Conservation (phyloP, 2,797 vertebrate genomes). For the Acrossocheilus wenchowensis region DNA sequence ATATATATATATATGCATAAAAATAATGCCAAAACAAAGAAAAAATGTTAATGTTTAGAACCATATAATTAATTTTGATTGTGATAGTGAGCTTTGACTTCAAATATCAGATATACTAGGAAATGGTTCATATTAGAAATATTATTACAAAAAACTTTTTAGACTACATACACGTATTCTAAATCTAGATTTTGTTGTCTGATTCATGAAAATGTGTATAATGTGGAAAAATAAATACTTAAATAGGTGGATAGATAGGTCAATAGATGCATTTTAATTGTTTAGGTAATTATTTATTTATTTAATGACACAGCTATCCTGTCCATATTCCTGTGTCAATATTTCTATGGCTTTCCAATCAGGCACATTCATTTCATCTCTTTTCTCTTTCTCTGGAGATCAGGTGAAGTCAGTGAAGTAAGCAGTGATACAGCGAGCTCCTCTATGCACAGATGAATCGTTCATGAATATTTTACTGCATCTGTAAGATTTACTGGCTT, state of each 20-base stretch:
- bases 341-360: not conserved
- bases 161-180: not conserved
- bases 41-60: not conserved
- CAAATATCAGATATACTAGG: not conserved
- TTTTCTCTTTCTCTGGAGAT: not conserved
- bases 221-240: not conserved
- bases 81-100: not conserved
- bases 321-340: not conserved
- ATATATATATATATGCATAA: too few relatives aligned
- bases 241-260: not conserved
- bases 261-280: not conserved
- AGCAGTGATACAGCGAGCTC: not conserved
- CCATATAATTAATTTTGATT: not conserved
- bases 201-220: not conserved
- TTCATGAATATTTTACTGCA: slow-evolving; percentile 4
- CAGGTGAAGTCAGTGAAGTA: not conserved
- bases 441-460: not conserved
- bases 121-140: not conserved
- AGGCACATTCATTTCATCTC: not conserved
- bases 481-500: not conserved
- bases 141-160: not conserved
- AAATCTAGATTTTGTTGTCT: not conserved
- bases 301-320: not conserved
- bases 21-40: not conserved
- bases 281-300: not conserved